These are phyloP conservation scores for Buathra laborator DNA, from an alignment of 2,888 invertebrate genomes.

Conservation along the genomic window DNA sequence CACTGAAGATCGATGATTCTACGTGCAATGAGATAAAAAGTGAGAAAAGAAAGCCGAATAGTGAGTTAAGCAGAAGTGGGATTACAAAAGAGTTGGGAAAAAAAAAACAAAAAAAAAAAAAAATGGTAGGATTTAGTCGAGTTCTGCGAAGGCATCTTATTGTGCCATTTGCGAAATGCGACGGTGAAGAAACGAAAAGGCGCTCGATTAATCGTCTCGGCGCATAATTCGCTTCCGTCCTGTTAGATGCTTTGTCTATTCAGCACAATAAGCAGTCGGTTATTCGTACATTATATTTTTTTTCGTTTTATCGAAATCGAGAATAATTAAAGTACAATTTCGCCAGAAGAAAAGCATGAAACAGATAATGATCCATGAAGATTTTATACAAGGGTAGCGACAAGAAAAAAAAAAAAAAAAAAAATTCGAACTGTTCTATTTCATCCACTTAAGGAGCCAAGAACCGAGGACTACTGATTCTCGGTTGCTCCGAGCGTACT, in stretches of 20 bases:
- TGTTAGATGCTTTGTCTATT: neutral
- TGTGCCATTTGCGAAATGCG: conserved; percentile 32
- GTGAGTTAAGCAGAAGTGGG: neutral
- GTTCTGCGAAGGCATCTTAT: conserved; percentile 35
- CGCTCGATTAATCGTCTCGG: conserved; percentile 18
- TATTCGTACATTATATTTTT: neutral
- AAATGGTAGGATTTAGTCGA: neutral
- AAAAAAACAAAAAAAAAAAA: conserved; percentile 15
- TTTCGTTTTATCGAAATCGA: conserved; percentile 5
- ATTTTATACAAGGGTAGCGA: neutral
- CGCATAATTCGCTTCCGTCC: neutral
- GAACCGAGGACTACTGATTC: conserved; percentile 1
- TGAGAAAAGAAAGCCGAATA: neutral
- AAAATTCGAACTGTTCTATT: neutral
- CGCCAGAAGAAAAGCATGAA: neutral
- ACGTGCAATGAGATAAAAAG: conserved; percentile 1
- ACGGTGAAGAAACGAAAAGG: conserved; percentile 35
- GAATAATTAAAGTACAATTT: conserved; percentile 24
- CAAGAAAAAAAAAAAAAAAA: neutral
- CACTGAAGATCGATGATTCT: conserved; percentile 23
- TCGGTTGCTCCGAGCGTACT: neutral
- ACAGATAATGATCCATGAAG: neutral
- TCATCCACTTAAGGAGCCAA: neutral
- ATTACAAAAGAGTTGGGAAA: neutral
- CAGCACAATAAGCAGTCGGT: neutral